A percentile compares a stretch with the other conserved stretches of the same genome.
These are phyloP conservation scores for Macrotus californicus DNA, from an alignment of 2,113 vertebrate species.

Conservation along the genomic window DNA sequence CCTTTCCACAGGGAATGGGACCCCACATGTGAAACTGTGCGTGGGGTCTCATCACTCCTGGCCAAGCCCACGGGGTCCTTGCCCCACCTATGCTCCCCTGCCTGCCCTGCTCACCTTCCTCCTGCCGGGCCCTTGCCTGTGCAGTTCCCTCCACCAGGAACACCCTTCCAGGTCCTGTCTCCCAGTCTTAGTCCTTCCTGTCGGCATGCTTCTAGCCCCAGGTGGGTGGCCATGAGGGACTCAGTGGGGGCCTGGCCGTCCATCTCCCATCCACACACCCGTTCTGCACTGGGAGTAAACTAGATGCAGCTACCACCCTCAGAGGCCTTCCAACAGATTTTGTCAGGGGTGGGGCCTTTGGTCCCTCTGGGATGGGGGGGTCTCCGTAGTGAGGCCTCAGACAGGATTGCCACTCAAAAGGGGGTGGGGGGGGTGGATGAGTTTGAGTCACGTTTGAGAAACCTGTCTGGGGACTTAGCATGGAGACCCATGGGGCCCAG, in stretches of 20 bases:
- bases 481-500: neutral
- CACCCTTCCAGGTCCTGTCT: neutral
- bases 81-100: neutral
- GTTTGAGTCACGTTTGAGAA: neutral
- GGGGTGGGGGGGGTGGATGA: neutral
- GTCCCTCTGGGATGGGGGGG: neutral
- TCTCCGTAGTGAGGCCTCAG: neutral
- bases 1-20: neutral
- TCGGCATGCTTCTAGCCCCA: no score
- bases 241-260: neutral
- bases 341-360: neutral
- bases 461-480: neutral
- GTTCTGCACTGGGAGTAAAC: neutral
- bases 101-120: neutral
- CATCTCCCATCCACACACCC: neutral
- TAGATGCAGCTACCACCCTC: neutral
- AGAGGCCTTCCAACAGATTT: neutral
- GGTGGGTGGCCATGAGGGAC: neutral
- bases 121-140: neutral
- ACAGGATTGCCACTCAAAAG: no score
- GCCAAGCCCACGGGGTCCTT: neutral
- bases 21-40: neutral
- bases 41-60: neutral
- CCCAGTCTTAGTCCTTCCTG: neutral
- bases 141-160: neutral